Base-by-base conservation (phyloP, 2,113 vertebrate genomes). In the Haplochromis burtoni region DNA sequence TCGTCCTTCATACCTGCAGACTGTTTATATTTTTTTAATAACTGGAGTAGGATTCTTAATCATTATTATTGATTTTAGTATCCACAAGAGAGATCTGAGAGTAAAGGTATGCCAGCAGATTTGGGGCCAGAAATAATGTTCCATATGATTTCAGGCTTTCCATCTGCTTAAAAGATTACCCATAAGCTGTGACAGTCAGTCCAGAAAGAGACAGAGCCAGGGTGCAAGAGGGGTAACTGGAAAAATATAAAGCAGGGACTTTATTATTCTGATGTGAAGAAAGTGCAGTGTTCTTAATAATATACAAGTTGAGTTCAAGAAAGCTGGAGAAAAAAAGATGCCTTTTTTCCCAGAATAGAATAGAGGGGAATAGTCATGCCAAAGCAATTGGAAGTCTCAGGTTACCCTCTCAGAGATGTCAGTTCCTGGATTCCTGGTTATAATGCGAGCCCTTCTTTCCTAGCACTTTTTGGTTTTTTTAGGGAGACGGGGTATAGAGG, bases 61-160 rank as follows among this genome's bases (percentile, higher is more conserved):
- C 81, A 86, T 81, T 49, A 8, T 49, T 85, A 87, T 81, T 92
- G 45, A 91, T 84, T 92, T 91, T 76, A 91, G 82, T 71, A 84
- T 83, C n/a, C 40, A 51, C 38, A n/a, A 71, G 79, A 88, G 83
- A 83, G 21, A 84, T 80, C 87, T 81, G 42, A 76, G 83, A 85
- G 38, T 73, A 31, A 90, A 91, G 85, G 89, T 89, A 63, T 3
- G 71, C 59, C 85, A 80, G 73, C 82, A 91, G 82, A 87, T 63
- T 84, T 86, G 66, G 17, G 51, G 93, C 87, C 93, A 95, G 84
- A 89, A 93, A 91, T 92, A 91, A 88, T 86, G 88, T 92, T 95
- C 95, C 95, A 95, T 95, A 90, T 93, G 86, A 94, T 94, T 95
- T 93, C 93, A 96, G 83, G 93, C 88, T 93, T 96, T 96, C 95